Percentiles rank a stretch among this genome's conserved stretches.
Evolutionary conservation across 1,140 invertebrate genomes (phyloP).

Genomic region (Hormaphis cornu): DNA sequence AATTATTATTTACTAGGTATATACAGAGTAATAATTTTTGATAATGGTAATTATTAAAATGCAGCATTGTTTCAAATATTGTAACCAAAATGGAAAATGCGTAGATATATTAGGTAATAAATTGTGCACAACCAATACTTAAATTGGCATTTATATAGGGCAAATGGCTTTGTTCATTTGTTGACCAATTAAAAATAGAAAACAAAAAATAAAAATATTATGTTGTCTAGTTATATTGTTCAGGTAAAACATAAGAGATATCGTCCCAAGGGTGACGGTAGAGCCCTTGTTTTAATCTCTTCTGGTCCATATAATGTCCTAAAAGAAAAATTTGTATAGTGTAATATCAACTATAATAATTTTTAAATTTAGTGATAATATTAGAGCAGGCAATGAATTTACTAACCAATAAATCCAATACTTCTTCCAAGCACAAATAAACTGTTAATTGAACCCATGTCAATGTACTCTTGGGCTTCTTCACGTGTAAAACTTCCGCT

Average conservation of each 20-base stretch:
- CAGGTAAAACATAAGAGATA: slow-evolving; percentile 94
- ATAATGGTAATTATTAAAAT: slow-evolving; percentile 1
- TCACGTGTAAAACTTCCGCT: slow-evolving; percentile 89
- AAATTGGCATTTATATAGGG: neutral
- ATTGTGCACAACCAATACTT: slow-evolving; percentile 24
- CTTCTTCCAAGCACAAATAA: slow-evolving; percentile 95
- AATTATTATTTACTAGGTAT: no score
- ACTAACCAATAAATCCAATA: slow-evolving; percentile 92
- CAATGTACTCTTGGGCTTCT: slow-evolving; percentile 95
- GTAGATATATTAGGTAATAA: slow-evolving; percentile 18
- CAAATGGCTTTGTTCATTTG: slow-evolving; percentile 24
- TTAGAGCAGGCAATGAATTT: neutral
- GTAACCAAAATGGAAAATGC: slow-evolving; percentile 12
- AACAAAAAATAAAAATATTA: slow-evolving; percentile 6
- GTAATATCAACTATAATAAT: neutral
- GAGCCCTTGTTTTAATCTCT: slow-evolving; percentile 93
- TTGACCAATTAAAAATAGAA: slow-evolving; percentile 18
- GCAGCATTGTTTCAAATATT: neutral
- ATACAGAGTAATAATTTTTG: slow-evolving; percentile 21
- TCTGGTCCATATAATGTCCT: slow-evolving; percentile 98
- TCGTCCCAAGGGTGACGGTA: slow-evolving; percentile 99
- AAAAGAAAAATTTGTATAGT: slow-evolving; percentile 35
- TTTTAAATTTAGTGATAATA: neutral
- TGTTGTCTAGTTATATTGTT: slow-evolving; percentile 51
- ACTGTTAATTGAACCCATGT: slow-evolving; percentile 96